Evolutionary conservation across 2,797 vertebrate genomes (phyloP).

Genomic region (Chaenodraco wilsoni): DNA sequence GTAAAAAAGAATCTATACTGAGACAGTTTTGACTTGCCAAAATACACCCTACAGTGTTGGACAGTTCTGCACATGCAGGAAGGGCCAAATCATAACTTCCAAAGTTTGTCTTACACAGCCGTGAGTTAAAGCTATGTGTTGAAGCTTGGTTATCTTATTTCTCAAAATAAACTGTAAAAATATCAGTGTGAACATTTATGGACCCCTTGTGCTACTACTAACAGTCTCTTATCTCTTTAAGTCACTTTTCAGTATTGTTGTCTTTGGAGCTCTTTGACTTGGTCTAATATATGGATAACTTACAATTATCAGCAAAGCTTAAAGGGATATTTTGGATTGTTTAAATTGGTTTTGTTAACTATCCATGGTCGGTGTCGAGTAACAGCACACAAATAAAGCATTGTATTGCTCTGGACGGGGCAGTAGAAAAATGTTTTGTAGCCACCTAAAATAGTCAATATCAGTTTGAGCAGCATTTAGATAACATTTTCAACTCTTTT

Average conservation of each 20-base stretch:
- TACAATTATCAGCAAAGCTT: neutral
- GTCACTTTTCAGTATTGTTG: neutral
- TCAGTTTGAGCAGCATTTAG: too few species aligned
- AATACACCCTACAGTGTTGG: conserved; percentile 35
- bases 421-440: too few species aligned
- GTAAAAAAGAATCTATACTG: conserved; percentile 36
- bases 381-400: too few species aligned
- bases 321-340: too few species aligned
- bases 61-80: conserved; percentile 2
- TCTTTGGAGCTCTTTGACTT: neutral
- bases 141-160: neutral
- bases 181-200: neutral
- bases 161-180: neutral
- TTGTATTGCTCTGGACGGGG: too few species aligned
- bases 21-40: conserved; percentile 32
- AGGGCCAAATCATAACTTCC: conserved; percentile 28
- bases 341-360: too few species aligned
- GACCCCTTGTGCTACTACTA: neutral
- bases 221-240: neutral
- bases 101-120: conserved; percentile 24
- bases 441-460: too few species aligned
- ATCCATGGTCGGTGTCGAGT: too few species aligned
- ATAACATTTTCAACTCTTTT: too few species aligned
- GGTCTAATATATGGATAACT: neutral
- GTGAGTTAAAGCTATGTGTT: neutral